Conservation (phyloP, 37 sponge, comb jelly and placozoan species). For the Beroe ovata region DNA sequence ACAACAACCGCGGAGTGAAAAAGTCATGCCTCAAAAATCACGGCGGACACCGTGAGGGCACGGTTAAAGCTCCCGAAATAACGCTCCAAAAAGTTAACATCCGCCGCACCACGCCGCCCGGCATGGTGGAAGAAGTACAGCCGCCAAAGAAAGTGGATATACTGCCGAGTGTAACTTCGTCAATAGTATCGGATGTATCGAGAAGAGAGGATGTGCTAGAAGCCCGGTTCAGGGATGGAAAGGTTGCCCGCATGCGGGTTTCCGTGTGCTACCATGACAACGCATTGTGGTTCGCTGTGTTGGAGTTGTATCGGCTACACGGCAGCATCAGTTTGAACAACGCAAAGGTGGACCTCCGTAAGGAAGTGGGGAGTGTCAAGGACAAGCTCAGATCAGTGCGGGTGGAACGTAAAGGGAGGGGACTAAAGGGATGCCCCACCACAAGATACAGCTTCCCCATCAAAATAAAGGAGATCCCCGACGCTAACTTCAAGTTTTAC, state of each 20-base stretch:
- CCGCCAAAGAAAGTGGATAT: background rate
- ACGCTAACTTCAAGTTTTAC: constrained; percentile 12
- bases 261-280: background rate
- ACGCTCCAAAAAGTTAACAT: background rate
- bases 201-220: background rate
- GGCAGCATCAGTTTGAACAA: background rate
- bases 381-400: background rate
- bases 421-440: background rate
- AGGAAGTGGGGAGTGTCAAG: background rate
- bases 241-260: background rate
- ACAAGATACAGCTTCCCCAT: constrained; percentile 9
- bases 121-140: background rate
- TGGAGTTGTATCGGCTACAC: background rate
- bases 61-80: background rate
- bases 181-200: background rate
- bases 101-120: background rate
- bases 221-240: background rate
- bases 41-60: background rate
- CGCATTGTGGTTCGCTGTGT: background rate
- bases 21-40: too few relatives aligned
- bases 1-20: background rate
- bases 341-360: background rate
- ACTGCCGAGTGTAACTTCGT: background rate
- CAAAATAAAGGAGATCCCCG: background rate
- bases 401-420: background rate